Conservation (phyloP, 2,888 invertebrate genomes). For the Barypeithes pellucidus region DNA sequence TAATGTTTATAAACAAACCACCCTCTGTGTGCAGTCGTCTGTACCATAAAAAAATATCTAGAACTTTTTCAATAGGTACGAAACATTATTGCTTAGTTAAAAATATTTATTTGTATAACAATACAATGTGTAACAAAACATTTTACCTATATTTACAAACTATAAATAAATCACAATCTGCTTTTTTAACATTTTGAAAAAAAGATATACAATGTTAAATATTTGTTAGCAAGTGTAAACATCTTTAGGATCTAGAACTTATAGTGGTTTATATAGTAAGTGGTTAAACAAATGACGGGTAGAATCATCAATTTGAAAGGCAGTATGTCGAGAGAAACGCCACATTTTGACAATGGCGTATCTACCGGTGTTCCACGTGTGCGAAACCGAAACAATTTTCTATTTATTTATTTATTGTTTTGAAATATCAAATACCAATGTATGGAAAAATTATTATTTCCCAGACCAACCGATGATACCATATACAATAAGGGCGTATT, state of each 20-base stretch:
- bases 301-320: too few relatives aligned
- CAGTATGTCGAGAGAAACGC: too few relatives aligned
- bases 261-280: not conserved
- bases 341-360: too few relatives aligned
- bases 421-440: too few relatives aligned
- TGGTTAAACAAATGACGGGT: too few relatives aligned
- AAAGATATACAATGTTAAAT: constrained; percentile 17
- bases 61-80: constrained; percentile 4
- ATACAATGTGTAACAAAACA: constrained; percentile 19
- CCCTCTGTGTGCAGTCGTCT: not conserved
- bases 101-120: constrained; percentile 29
- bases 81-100: constrained; percentile 22
- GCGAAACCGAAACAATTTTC: too few relatives aligned
- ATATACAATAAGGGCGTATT: too few relatives aligned
- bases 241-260: not conserved
- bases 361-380: too few relatives aligned
- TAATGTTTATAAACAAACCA: constrained; percentile 13
- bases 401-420: too few relatives aligned
- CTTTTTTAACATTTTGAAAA: constrained; percentile 37
- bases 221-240: not conserved
- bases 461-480: too few relatives aligned
- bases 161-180: constrained; percentile 53
- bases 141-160: constrained; percentile 41
- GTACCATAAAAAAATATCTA: constrained; percentile 19
- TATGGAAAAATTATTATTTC: too few relatives aligned